phyloP scores from a whole-genome alignment of 2,113 vertebrate genomes.

The Tachysurus vachellii region DNA sequence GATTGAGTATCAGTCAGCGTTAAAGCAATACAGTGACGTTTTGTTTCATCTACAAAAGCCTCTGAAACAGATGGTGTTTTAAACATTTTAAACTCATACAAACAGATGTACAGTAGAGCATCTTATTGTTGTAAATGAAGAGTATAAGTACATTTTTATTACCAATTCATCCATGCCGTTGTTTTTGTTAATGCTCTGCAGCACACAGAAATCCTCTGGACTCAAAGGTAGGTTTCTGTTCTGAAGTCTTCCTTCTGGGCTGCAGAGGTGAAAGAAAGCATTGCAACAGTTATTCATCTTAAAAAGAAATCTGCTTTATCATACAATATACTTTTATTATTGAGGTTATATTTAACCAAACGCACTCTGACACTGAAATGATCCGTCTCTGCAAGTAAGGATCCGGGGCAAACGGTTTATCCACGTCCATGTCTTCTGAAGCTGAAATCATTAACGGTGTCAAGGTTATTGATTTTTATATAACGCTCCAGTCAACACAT shows the following conservation, averaged over 20 bases:
- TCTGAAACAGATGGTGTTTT: background rate
- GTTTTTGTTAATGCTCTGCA: background rate
- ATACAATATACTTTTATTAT: background rate
- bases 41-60: background rate
- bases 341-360: slow-evolving; percentile 27
- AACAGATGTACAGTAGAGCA: too few species aligned
- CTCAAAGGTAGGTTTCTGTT: background rate
- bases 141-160: background rate
- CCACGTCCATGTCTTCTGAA: slow-evolving; percentile 80
- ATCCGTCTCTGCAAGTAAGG: slow-evolving; percentile 78
- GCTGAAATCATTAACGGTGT: slow-evolving; percentile 25
- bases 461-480: background rate
- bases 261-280: background rate
- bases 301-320: background rate
- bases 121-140: background rate
- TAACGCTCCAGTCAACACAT: background rate
- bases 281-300: background rate
- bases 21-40: background rate
- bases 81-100: background rate
- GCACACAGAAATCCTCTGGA: background rate
- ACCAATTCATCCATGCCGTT: slow-evolving; percentile 16
- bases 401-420: background rate
- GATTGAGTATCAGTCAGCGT: background rate
- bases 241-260: background rate
- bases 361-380: slow-evolving; percentile 85